phyloP scores from a whole-genome alignment of 2,888 invertebrate genomes.

The Caenorhabditis uteleia region DNA sequence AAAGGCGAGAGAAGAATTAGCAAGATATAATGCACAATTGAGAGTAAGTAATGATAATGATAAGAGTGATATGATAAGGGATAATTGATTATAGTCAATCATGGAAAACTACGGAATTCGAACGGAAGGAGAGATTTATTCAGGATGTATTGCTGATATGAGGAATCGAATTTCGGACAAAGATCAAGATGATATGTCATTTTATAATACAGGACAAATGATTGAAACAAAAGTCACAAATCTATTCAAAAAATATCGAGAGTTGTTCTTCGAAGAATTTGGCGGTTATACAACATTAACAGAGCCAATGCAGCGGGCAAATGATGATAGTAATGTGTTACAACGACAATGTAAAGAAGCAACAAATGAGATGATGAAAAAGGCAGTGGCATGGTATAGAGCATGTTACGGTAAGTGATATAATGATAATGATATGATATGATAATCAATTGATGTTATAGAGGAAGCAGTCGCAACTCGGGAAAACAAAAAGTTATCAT shows the following conservation, averaged over 20 bases:
- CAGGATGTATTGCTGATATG: slow-evolving; percentile 59
- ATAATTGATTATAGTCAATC: slow-evolving; percentile 28
- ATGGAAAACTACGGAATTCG: slow-evolving; percentile 65
- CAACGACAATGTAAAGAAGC: slow-evolving; percentile 33
- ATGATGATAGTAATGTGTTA: slow-evolving; percentile 38
- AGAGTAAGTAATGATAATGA: slow-evolving; percentile 16
- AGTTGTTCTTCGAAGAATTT: slow-evolving; percentile 39
- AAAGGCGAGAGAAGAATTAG: slow-evolving; percentile 26
- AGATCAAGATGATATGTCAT: slow-evolving; percentile 68
- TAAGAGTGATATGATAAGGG: neutral
- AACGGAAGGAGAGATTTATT: slow-evolving; percentile 67
- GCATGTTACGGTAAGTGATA: slow-evolving; percentile 39
- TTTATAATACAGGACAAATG: slow-evolving; percentile 62
- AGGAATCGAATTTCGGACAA: slow-evolving; percentile 66
- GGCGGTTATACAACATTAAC: slow-evolving; percentile 21
- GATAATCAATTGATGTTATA: slow-evolving; percentile 6
- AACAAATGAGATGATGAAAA: slow-evolving; percentile 25
- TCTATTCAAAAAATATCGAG: slow-evolving; percentile 36
- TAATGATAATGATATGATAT: neutral
- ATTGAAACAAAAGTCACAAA: slow-evolving; percentile 60
- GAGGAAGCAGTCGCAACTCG: slow-evolving; percentile 19
- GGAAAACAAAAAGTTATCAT: slow-evolving; percentile 40
- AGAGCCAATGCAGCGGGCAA: slow-evolving; percentile 8
- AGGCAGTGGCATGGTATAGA: slow-evolving; percentile 47
- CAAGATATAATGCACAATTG: slow-evolving; percentile 43